phyloP scores from a whole-genome alignment of 2,888 invertebrate genomes.

The Sympetrum striolatum region DNA sequence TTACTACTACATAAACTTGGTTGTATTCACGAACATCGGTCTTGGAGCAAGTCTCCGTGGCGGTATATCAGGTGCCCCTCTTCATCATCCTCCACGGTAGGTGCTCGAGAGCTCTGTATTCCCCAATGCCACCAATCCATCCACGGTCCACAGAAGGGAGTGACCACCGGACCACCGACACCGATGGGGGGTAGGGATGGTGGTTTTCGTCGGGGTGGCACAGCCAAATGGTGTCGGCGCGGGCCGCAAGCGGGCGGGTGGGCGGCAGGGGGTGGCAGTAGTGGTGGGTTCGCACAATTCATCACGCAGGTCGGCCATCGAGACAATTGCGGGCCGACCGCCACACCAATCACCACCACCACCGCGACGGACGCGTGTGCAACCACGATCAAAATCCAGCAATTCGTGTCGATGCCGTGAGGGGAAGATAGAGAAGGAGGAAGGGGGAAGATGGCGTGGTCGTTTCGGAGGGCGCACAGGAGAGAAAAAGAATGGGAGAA shows the following conservation, averaged over 20 bases:
- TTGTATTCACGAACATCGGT: slow-evolving; percentile 97
- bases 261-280: slow-evolving; percentile 35
- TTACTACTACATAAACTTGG: slow-evolving; percentile 50
- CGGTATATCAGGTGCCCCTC: slow-evolving; percentile 99
- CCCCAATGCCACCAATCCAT: slow-evolving; percentile 41
- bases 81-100: slow-evolving; percentile 98
- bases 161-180: slow-evolving; percentile 41
- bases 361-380: slow-evolving; percentile 24
- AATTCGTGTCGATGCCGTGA: slow-evolving; percentile 32
- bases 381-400: slow-evolving; percentile 29
- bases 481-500: slow-evolving; percentile 30
- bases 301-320: slow-evolving; percentile 41
- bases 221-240: slow-evolving; percentile 47
- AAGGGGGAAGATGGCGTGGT: background rate
- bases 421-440: slow-evolving; percentile 26
- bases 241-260: slow-evolving; percentile 43
- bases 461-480: background rate
- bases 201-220: slow-evolving; percentile 39
- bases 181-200: slow-evolving; percentile 30
- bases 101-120: slow-evolving; percentile 80
- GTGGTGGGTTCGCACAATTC: slow-evolving; percentile 38
- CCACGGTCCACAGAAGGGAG: slow-evolving; percentile 41
- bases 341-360: slow-evolving; percentile 36
- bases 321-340: slow-evolving; percentile 37
- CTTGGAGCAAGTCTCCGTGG: slow-evolving; percentile 97